These are phyloP conservation scores for Tenebrio molitor DNA, from an alignment of 1,140 invertebrate species.

Conservation along the genomic window DNA sequence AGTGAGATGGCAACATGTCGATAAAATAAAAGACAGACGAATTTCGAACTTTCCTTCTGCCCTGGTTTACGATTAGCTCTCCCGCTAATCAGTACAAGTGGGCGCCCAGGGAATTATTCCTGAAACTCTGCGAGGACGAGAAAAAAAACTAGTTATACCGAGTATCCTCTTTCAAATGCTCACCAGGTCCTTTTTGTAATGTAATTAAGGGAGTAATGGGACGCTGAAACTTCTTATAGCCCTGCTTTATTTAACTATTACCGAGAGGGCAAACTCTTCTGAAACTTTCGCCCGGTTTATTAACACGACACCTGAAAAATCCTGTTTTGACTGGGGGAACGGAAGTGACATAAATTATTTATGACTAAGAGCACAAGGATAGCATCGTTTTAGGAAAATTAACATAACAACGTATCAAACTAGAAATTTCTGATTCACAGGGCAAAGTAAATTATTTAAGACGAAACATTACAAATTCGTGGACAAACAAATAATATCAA, in stretches of 20 bases:
- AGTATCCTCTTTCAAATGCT: conserved; percentile 20
- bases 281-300: conserved; percentile 31
- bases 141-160: conserved; percentile 38
- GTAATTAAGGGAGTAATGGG: conserved; percentile 35
- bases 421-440: not conserved
- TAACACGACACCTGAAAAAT: conserved; percentile 15
- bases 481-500: too few relatives aligned
- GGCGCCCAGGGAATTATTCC: conserved; percentile 36
- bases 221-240: conserved; percentile 22
- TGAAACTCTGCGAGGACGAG: conserved; percentile 7
- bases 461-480: too few relatives aligned
- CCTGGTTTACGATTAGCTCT: conserved; percentile 39
- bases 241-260: conserved; percentile 39
- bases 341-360: conserved; percentile 21
- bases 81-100: conserved; percentile 44
- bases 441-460: conserved; percentile 2
- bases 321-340: not conserved
- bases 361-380: not conserved
- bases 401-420: conserved; percentile 21
- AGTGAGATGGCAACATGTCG: conserved; percentile 9
- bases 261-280: not conserved
- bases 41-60: conserved; percentile 1
- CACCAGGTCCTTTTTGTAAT: conserved; percentile 28
- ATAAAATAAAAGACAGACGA: conserved; percentile 16
- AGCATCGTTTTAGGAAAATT: conserved; percentile 17